Evolutionary conservation across 2,797 vertebrate genomes (phyloP).

Genomic region (Cyprinella venusta): DNA sequence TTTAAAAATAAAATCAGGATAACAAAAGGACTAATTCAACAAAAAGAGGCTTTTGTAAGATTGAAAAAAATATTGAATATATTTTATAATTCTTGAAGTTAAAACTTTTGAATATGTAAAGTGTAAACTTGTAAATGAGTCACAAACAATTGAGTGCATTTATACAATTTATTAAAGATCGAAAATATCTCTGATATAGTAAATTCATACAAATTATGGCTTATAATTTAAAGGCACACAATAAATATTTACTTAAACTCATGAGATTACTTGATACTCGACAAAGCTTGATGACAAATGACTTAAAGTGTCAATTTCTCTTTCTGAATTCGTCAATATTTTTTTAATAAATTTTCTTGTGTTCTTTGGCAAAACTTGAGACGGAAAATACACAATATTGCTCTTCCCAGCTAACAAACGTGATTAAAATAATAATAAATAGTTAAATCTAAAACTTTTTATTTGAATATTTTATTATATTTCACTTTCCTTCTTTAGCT

Average conservation of each 20-base stretch:
- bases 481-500: neutral
- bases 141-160: neutral
- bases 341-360: neutral
- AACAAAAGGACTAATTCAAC: neutral
- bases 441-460: neutral
- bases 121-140: neutral
- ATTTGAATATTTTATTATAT: neutral
- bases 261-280: neutral
- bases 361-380: neutral
- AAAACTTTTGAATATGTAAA: neutral
- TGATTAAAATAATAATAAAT: neutral
- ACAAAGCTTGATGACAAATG: neutral
- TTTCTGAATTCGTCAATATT: neutral
- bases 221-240: neutral
- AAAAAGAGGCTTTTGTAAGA: neutral
- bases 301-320: neutral
- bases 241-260: neutral
- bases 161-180: neutral
- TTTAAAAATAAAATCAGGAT: neutral
- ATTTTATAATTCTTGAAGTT: neutral
- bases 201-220: neutral
- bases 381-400: conserved; percentile 1
- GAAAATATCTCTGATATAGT: neutral
- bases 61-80: neutral
- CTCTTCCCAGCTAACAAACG: neutral